phyloP scores from a whole-genome alignment of 2,113 vertebrate genomes.

The Sturnira hondurensis region DNA sequence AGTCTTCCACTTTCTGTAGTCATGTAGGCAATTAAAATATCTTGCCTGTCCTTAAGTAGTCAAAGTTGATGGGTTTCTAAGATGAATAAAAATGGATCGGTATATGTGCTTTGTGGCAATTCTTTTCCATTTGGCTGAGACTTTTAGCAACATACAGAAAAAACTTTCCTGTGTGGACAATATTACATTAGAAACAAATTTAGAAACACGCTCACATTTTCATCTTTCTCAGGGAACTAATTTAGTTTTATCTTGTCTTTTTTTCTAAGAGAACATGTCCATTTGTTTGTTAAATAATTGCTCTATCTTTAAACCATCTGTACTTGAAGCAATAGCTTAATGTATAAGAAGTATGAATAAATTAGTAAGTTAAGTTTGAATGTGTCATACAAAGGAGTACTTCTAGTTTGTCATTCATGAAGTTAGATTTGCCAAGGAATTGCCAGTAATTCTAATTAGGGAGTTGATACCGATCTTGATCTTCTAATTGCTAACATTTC shows the following conservation, averaged over 20 bases:
- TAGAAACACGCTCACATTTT: background rate
- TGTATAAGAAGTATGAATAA: background rate
- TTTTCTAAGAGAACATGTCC: background rate
- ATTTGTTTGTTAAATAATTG: background rate
- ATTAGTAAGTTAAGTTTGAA: background rate
- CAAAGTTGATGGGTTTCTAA: background rate
- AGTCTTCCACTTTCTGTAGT: background rate
- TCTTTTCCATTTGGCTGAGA: background rate
- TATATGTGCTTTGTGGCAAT: background rate
- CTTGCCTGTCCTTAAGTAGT: background rate
- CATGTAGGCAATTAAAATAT: slow-evolving; percentile 13
- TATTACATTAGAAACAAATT: background rate
- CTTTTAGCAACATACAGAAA: background rate
- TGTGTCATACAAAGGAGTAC: background rate
- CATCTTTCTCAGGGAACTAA: background rate
- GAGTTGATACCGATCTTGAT: background rate
- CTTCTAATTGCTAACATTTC: background rate
- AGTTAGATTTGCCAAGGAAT: background rate
- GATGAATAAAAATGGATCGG: background rate
- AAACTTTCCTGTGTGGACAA: background rate
- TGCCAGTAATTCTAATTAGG: background rate
- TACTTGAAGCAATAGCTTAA: background rate
- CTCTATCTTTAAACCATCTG: background rate
- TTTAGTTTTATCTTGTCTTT: background rate
- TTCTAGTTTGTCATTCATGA: background rate